Conservation (phyloP, 2,113 vertebrate genomes). For the Daubentonia madagascariensis region DNA sequence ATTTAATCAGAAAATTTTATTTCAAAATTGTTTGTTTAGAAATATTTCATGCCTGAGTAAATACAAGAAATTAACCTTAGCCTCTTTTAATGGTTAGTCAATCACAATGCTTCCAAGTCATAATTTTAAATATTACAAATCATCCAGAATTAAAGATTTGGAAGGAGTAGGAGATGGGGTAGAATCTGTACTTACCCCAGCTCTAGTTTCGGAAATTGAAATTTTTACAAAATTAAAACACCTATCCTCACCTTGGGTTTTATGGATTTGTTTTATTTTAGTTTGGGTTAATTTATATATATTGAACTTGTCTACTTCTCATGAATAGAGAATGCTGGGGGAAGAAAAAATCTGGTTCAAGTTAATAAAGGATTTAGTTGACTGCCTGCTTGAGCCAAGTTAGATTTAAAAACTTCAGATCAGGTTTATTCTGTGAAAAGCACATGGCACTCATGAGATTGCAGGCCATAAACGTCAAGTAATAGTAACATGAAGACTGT, state of each 20-base stretch:
- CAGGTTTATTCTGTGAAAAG: not conserved
- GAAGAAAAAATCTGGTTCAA: not conserved
- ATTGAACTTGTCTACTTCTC: not conserved
- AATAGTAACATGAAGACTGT: not conserved
- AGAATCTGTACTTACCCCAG: not conserved
- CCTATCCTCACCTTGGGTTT: not conserved
- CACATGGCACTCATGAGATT: not conserved
- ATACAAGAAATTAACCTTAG: not conserved
- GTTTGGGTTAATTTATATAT: not conserved
- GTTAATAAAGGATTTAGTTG: not conserved
- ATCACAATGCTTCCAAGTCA: not conserved
- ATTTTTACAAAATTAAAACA: not conserved
- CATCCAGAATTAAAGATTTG: not conserved
- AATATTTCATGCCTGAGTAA: not conserved
- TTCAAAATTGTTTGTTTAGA: not conserved
- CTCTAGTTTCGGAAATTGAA: not conserved
- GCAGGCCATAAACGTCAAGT: not conserved
- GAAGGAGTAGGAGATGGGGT: not conserved
- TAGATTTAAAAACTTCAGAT: constrained; percentile 28
- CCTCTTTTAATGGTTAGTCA: not conserved
- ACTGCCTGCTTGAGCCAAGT: not conserved
- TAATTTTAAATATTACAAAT: not conserved
- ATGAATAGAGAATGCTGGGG: not conserved
- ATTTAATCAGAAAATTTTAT: not conserved
- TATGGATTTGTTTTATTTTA: not conserved